Evolutionary conservation across 2,113 vertebrate genomes (phyloP), one percentile per base, ranked within the genome.

Genomic region (Ageneiosus marmoratus): DNA sequence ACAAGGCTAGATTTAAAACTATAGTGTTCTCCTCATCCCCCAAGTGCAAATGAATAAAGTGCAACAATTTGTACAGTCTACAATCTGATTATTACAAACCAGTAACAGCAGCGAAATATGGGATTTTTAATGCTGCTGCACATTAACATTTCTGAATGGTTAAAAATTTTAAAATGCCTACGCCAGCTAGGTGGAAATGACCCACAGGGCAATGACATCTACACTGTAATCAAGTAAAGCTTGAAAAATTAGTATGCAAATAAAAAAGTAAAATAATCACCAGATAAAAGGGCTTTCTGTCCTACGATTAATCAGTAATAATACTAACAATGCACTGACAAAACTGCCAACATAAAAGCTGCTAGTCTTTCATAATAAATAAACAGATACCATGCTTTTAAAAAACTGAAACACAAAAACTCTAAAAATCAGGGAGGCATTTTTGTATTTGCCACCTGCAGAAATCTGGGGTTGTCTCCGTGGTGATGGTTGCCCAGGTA

Each of bases 41-140:
- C 88, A 95, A 97, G 97, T 98, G 97, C 95, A 97, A 97, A 95
- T 94, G 97, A 96, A 96, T 96, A 96, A 96, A 96, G 96, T 97
- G 96, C 95, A 95, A 95, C 92, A 94, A 95, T 82, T 84, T 95
- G 91, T 95, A 96, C 95, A 96, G 85, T 95, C 89, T 0, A 91
- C 62, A 80, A 63, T 79, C 77, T 63, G 32, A 81, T 24, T 55
- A 65, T 51, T 86, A 34, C 79, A 77, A 78, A 86, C 79, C 75
- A 84, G 74, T 46, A 84, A 63, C 37, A 34, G 46, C 72, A 72
- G 79, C 58, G 12, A 72, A 60, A 32, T 67, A 41, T 74, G 77
- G 44, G 41, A 37, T 51, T 32, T 67, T 79, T 81, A 69, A 70
- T 65, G 78, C 73, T 84, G 65, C 79, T 80, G 58, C 29, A 74